Percentiles rank a stretch among this genome's conserved stretches.
Conservation (phyloP, 2,113 vertebrate species). For the Microtus ochrogaster region DNA sequence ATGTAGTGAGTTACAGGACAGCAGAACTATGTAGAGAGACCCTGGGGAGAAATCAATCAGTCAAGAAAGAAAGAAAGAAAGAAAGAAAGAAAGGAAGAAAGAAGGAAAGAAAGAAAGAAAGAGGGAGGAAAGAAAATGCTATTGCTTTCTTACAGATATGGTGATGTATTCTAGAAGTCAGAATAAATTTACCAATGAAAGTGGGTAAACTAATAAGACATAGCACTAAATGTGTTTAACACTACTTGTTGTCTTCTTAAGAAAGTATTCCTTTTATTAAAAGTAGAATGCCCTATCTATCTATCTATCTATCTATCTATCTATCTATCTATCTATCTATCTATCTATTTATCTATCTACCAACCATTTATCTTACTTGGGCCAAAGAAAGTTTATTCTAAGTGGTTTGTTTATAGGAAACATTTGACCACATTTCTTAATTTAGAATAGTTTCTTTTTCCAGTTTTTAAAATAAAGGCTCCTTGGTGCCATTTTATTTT, state of each 20-base stretch:
- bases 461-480: not conserved
- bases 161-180: not conserved
- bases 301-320: not conserved
- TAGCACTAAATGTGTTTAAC: not conserved
- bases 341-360: not conserved
- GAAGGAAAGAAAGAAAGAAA: not conserved
- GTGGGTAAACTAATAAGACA: not conserved
- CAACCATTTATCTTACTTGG: not conserved
- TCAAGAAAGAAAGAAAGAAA: not conserved
- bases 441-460: constrained; percentile 19
- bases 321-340: not conserved
- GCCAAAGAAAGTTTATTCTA: constrained; percentile 12
- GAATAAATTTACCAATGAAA: not conserved
- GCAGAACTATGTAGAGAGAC: not conserved
- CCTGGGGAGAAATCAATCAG: not conserved
- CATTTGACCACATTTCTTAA: constrained; percentile 17
- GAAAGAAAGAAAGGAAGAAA: not conserved
- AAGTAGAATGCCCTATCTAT: not conserved
- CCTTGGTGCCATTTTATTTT: constrained; percentile 30
- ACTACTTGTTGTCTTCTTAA: not conserved
- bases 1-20: not conserved
- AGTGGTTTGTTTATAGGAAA: constrained; percentile 30
- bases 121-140: no score
- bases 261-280: constrained; percentile 20
- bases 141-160: not conserved